Evolutionary conservation across 2,113 vertebrate genomes (phyloP).

Genomic region (Pachycephala philippinensis): DNA sequence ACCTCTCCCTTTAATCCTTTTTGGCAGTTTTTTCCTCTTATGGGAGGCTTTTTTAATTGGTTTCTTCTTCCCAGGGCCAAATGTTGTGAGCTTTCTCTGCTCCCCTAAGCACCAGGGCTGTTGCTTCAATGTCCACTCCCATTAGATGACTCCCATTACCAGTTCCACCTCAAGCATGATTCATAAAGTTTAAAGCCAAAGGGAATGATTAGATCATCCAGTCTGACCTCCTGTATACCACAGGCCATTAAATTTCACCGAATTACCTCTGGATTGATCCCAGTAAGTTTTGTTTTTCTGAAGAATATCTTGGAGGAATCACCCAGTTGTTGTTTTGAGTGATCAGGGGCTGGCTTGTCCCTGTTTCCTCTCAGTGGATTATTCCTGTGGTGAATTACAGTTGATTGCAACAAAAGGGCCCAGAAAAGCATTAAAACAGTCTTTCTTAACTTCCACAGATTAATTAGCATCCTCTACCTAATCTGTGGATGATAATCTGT

Average conservation of each 20-base stretch:
- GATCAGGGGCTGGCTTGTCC: neutral
- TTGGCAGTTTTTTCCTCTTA: slow-evolving; percentile 14
- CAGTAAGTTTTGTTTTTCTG: slow-evolving; percentile 35
- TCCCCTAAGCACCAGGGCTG: slow-evolving; percentile 41
- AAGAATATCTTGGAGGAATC: neutral
- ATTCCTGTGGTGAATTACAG: neutral
- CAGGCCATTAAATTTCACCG: slow-evolving; percentile 18
- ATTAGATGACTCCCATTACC: slow-evolving; percentile 47
- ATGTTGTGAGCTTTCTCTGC: neutral
- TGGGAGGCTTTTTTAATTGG: slow-evolving; percentile 8
- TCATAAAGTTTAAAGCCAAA: slow-evolving; percentile 55
- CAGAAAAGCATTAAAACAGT: neutral
- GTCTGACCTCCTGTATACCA: slow-evolving; percentile 29
- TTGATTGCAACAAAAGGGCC: neutral
- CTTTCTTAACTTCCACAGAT: neutral
- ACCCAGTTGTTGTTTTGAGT: rapidly evolving
- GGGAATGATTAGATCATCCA: slow-evolving; percentile 36
- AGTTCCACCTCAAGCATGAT: slow-evolving; percentile 58
- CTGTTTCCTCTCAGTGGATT: neutral
- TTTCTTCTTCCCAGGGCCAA: slow-evolving; percentile 26
- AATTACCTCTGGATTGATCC: slow-evolving; percentile 43
- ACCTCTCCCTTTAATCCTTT: slow-evolving; percentile 50
- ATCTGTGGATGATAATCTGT: neutral
- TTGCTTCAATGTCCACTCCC: slow-evolving; percentile 51
- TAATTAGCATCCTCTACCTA: neutral